Evolutionary conservation across 2,888 invertebrate genomes (phyloP), one percentile per base, ranked within the genome.

Genomic region (Empis livida): DNA sequence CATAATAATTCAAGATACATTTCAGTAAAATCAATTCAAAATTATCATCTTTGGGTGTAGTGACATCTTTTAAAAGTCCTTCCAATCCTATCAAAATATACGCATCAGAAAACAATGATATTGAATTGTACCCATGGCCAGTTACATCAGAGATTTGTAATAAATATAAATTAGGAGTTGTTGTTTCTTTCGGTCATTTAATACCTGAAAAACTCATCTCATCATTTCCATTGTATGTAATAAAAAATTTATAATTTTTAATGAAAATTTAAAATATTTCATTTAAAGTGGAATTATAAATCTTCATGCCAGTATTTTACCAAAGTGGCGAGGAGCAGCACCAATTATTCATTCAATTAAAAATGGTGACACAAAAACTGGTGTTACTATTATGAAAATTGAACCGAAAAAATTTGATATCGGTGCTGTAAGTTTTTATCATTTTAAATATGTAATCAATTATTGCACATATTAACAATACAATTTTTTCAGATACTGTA

Each of bases 131-230:
- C 55, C 62, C 73, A 50, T 93, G 91, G 91, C 82, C 83, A 3
- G 62, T 74, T 44, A 55, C 68, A 27, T 54, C 64, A 37, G 58
- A 74, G 37, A 54, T 61, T 10, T 57, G 71, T 44, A 61, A 50
- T 2, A 30, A 64, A 13, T 93, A 82, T 71, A 84, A 95, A 62
- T 68, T 95, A 50, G 95, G 95, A 5, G 70, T 95, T 43, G 87
- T 96, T 27, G 92, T 89, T 2, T 94, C 95, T 0, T 96, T 96
- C 74, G 95, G 96, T 0, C 83, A 91, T 62, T 72, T 96, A 51
- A 90, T 96, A 58, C 91, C 91, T 37, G 71, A 76, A 53, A 63
- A 74, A 45, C 65, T 92, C 0, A 85, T 96, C 30, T 69, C 78
- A 10, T 73, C 78, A 49, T 93, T 94, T 70, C 84, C 86, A 48